Evolutionary conservation across 2,888 invertebrate species (phyloP).

Genomic region (Drepanosiphum platanoidis): DNA sequence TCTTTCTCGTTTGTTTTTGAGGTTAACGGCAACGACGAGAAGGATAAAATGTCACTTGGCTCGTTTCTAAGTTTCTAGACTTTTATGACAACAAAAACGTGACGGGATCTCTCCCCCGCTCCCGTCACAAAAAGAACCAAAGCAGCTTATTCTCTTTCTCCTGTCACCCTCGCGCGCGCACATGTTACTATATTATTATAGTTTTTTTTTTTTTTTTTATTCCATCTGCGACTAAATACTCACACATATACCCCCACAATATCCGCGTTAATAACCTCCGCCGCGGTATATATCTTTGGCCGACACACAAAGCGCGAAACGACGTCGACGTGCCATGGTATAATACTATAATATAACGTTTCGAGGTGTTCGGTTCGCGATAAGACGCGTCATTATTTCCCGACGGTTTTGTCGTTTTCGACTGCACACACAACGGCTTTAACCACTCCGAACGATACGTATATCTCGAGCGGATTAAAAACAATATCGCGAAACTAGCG

Average conservation of each 20-base stretch:
- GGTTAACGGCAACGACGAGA: slow-evolving; percentile 8
- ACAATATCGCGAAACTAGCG: too few relatives aligned
- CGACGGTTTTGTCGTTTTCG: neutral
- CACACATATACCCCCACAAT: neutral
- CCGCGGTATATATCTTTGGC: neutral
- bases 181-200: too few relatives aligned
- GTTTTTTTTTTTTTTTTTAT: neutral
- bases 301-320: neutral
- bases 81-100: slow-evolving; percentile 50
- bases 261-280: neutral
- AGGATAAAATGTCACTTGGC: slow-evolving; percentile 51
- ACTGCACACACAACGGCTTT: neutral
- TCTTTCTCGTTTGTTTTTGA: slow-evolving; percentile 31
- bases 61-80: slow-evolving; percentile 22
- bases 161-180: neutral
- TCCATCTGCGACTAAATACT: neutral
- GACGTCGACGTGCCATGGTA: neutral
- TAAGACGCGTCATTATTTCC: neutral
- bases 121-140: slow-evolving; percentile 30
- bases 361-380: neutral
- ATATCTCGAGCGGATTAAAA: too few relatives aligned
- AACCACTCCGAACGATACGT: neutral
- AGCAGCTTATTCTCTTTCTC: neutral
- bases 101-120: too few relatives aligned
- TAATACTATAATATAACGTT: neutral